Evolutionary conservation across 2,888 invertebrate genomes (phyloP).

Genomic region (Agrochola macilenta): DNA sequence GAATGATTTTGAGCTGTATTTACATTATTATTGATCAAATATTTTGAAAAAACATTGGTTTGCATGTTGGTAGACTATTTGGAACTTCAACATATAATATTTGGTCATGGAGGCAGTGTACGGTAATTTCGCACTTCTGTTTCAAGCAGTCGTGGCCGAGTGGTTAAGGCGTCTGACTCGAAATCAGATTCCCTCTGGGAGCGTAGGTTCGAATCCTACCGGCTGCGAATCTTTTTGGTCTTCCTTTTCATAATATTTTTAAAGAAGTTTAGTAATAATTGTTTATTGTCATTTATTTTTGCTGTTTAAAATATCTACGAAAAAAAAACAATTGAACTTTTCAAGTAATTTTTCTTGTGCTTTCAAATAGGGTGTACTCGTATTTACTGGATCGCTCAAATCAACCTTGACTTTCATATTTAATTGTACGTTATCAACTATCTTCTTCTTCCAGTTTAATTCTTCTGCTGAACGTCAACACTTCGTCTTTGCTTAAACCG

Average conservation of each 20-base stretch:
- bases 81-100: neutral
- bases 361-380: neutral
- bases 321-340: neutral
- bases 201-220: slow-evolving; percentile 97
- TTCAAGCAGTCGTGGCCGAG: slow-evolving; percentile 93
- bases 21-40: too few relatives aligned
- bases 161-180: slow-evolving; percentile 94
- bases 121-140: slow-evolving; percentile 64
- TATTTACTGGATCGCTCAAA: neutral
- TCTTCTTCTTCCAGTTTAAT: neutral
- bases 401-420: neutral
- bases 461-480: neutral
- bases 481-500: neutral
- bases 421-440: neutral
- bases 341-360: neutral
- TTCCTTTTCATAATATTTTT: neutral
- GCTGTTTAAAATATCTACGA: too few relatives aligned
- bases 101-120: neutral
- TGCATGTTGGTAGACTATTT: neutral
- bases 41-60: neutral
- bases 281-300: neutral
- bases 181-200: slow-evolving; percentile 96
- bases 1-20: neutral
- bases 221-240: slow-evolving; percentile 90
- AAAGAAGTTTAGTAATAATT: too few relatives aligned